These are phyloP conservation scores for Toxotes lorentzi DNA, from an alignment of 2,797 vertebrate species.

Conservation along the genomic window DNA sequence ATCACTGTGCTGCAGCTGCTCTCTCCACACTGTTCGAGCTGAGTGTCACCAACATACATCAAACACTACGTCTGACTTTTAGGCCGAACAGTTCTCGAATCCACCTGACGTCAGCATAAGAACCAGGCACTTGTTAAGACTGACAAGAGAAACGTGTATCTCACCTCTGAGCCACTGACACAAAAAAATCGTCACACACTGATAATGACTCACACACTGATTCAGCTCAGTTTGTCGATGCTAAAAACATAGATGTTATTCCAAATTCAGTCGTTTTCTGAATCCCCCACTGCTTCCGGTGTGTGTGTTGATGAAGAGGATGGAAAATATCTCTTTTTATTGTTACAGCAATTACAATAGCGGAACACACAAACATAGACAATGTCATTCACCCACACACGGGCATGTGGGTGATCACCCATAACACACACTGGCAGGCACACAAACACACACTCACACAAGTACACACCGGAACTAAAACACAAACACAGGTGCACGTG, in stretches of 20 bases:
- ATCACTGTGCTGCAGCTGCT: too few relatives aligned
- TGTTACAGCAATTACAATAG: slow-evolving; percentile 4
- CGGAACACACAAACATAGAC: slow-evolving; percentile 10
- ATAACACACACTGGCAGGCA: not conserved
- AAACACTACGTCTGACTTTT: too few relatives aligned
- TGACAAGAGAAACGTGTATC: not conserved
- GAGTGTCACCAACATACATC: too few relatives aligned
- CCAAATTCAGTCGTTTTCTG: not conserved
- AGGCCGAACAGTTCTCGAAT: too few relatives aligned
- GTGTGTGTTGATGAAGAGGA: slow-evolving; percentile 7
- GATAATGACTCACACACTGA: not conserved
- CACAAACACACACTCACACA: not conserved
- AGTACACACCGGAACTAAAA: not conserved
- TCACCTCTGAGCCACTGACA: slow-evolving; percentile 6
- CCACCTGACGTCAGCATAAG: too few relatives aligned
- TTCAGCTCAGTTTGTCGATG: not conserved
- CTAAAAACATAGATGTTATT: slow-evolving; percentile 2
- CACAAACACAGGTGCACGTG: not conserved
- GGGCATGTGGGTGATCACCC: slow-evolving; percentile 11
- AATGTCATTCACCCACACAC: not conserved
- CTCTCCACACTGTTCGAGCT: too few relatives aligned
- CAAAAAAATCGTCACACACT: slow-evolving; percentile 4
- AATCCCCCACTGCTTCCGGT: not conserved
- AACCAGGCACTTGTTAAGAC: too few relatives aligned
- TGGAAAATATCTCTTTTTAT: slow-evolving; percentile 17